Base-by-base conservation (phyloP, 2,113 vertebrate species). In the Nyctereutes procyonoides region DNA sequence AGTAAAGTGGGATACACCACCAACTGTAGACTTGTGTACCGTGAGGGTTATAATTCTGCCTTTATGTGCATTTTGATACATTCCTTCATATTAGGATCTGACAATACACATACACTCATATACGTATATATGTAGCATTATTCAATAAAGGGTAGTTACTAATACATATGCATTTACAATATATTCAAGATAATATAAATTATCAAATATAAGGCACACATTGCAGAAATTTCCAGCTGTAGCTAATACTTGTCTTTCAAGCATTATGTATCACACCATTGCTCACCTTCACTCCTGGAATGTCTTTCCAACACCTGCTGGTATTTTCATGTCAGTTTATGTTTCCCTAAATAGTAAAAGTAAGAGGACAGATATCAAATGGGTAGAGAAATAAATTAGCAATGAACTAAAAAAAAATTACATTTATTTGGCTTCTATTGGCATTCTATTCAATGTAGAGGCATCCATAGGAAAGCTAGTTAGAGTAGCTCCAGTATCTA, bases 161-260 rank as follows among this genome's bases (percentile, higher is more conserved):
- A 16, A 4, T 35, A 32, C 0, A 24, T 35, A n/a, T 5, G 3
- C 1, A 83, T 60, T 58, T 63, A 20, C 0, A 48, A 11, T 35
- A 82, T 58, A 0, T 13, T 84, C 55, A 15, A 12, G 4, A 80
- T 28, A 58, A 62, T 71, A 86, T 56, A 69, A 55, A 10, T 71
- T 5, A 26, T 73, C 32, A 93, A 38, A 30, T 1, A 16, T 30
- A 35, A 60, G 51, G 4, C 9, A 30, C 15, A 11, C 16, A 20
- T 76, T 26, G n/a, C 62, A 62, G 13, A 6, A 67, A 38, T 60
- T 86, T 84, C 8, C 32, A 60, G 0, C 13, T 80, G 5, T 32
- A 32, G 17, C 0, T 65, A 69, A 32, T 2, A 22, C 12, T 30
- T 83, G 1, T 28, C 8, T 15, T 95, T 60, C 28, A 93, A 71